Evolutionary conservation across 37 sponge, comb jelly and placozoan species (phyloP), one percentile per base, ranked within the genome.

Genomic region (Axinella damicornis): DNA sequence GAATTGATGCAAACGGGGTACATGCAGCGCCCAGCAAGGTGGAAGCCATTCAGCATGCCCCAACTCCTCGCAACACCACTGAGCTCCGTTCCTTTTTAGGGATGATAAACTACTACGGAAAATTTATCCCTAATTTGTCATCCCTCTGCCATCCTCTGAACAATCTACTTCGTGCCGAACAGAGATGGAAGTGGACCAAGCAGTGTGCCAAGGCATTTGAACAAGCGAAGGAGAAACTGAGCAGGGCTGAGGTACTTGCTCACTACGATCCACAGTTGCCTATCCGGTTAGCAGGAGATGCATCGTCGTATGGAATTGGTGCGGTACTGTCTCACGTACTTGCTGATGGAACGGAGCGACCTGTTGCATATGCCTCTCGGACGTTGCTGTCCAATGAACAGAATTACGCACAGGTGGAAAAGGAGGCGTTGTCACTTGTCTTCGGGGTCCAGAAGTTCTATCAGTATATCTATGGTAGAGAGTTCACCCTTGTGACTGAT

Each of bases 61-160:
- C 77, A 57, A 22, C 24, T n/a, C 77, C 77, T 56, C 55, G 13
- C 62, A 75, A 75, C 13, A 17, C 13, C 12, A 30, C 77, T 2
- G 62, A 75, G 38, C 28, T 75, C 5, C 77, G 77, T 4, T 75
- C 77, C 31, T 75, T 75, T 37, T 28, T 75, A n/a, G 77, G 77
- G 34, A 30, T 75, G 59, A 28, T 14, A 5, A 75, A 57, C 12
- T 57, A 53, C 38, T 75, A 75, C 14, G 77, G 60, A 9, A 75
- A 52, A 30, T 75, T 75, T 30, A n/a, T 75, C 32, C 77, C 77
- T 5, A 54, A 75, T 37, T 21, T 52, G 24, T 53, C 77, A 14
- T 22, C 53, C 22, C 2, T 57, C 25, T 9, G 5, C 24, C 54
- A 41, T 28, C 82, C 79, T 21, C 34, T 77, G 40, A 28, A 77